Evolutionary conservation across 2,113 vertebrate species (phyloP).

Genomic region (Motacilla tschutschensis): DNA sequence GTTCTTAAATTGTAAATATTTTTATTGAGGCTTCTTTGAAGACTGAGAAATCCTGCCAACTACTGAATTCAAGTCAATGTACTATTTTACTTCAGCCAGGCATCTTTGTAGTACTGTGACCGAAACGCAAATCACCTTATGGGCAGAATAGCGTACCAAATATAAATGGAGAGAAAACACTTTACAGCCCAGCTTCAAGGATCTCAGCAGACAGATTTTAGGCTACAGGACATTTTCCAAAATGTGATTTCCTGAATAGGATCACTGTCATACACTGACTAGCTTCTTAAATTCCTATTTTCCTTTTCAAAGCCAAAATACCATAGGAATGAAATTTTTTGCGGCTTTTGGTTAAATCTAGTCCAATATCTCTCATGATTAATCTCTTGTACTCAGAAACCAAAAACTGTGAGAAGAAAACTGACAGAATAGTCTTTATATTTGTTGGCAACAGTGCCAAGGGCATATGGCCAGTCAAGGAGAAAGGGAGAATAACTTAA

Average conservation of each 20-base stretch:
- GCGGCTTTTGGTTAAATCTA: constrained; percentile 3
- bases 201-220: neutral
- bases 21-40: neutral
- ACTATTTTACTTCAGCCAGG: neutral
- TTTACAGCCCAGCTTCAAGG: neutral
- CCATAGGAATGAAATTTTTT: neutral
- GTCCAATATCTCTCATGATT: neutral
- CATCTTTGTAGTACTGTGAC: neutral
- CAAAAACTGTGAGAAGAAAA: constrained; percentile 19
- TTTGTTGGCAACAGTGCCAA: neutral
- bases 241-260: neutral
- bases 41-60: neutral
- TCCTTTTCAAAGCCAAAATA: neutral
- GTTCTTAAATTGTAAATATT: neutral
- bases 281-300: neutral
- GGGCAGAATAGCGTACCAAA: neutral
- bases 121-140: neutral
- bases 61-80: neutral
- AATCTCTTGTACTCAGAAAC: neutral
- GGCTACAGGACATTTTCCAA: neutral
- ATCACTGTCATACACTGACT: neutral
- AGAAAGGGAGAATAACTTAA: constrained; percentile 12
- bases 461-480: constrained; percentile 27
- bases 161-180: neutral
- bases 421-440: constrained; percentile 19